Evolutionary conservation across 1,140 invertebrate genomes (phyloP).

Genomic region (Atta cephalotes): DNA sequence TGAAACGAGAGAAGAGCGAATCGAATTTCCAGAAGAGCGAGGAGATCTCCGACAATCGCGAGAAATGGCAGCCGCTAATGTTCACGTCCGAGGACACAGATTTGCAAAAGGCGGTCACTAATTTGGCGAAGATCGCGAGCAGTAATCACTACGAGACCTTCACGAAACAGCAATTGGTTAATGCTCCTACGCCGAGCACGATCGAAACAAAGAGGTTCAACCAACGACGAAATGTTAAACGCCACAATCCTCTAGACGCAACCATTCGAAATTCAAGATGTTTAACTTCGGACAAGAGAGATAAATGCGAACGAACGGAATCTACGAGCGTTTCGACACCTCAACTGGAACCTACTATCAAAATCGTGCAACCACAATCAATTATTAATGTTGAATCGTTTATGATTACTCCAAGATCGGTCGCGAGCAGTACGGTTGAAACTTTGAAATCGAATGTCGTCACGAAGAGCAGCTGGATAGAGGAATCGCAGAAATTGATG

Average conservation of each 20-base stretch:
- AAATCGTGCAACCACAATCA: background rate
- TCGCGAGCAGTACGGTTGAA: background rate
- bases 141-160: background rate
- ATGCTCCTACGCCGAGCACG: background rate
- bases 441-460: background rate
- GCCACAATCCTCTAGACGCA: background rate
- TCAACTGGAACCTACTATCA: background rate
- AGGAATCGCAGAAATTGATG: background rate
- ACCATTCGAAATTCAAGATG: background rate
- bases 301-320: background rate
- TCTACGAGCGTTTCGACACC: background rate
- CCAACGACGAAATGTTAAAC: background rate
- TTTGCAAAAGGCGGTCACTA: background rate
- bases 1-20: slow-evolving; percentile 16
- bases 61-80: slow-evolving; percentile 22
- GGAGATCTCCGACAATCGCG: background rate
- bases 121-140: background rate
- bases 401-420: background rate
- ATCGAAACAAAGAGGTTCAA: background rate
- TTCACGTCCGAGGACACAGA: background rate
- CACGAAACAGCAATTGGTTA: background rate
- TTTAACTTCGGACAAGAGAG: background rate
- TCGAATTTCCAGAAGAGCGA: background rate
- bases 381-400: background rate
- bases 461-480: slow-evolving; percentile 9